These are phyloP conservation scores for Watersipora subatra DNA, from an alignment of 1,140 invertebrate species.

Conservation along the genomic window DNA sequence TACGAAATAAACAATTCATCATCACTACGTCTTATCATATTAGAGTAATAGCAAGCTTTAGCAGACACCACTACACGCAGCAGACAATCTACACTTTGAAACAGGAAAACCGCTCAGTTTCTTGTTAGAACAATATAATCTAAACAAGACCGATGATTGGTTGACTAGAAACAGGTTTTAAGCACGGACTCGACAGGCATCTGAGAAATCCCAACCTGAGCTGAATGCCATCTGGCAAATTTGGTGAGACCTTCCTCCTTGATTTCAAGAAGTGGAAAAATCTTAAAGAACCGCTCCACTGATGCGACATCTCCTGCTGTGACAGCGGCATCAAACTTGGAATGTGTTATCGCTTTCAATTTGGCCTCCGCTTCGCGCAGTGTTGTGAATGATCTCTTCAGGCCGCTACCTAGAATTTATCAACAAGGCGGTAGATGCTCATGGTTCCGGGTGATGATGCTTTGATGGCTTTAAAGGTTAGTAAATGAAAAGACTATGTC, in stretches of 20 bases:
- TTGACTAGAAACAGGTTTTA: too few relatives aligned
- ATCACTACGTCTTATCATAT: too few relatives aligned
- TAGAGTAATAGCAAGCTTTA: too few relatives aligned
- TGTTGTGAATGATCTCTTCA: conserved; percentile 60
- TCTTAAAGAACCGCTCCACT: conserved; percentile 91
- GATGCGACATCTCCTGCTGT: conserved; percentile 70
- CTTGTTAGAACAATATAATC: too few relatives aligned
- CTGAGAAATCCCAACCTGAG: conserved; percentile 40
- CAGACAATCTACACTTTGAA: too few relatives aligned
- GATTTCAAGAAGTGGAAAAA: conserved; percentile 86
- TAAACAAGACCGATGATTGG: too few relatives aligned
- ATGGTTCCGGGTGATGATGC: too few relatives aligned
- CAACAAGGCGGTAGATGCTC: not conserved
- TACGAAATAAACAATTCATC: too few relatives aligned
- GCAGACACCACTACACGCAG: too few relatives aligned
- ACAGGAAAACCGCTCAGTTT: too few relatives aligned
- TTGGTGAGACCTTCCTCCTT: conserved; percentile 78
- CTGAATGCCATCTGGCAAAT: conserved; percentile 78
- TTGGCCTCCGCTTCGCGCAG: conserved; percentile 71
- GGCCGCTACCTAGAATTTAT: conserved; percentile 50
- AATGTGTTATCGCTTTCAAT: conserved; percentile 57
- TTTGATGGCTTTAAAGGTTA: not conserved
- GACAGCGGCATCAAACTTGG: conserved; percentile 82
- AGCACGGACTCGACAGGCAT: too few relatives aligned
- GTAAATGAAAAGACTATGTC: too few relatives aligned